A percentile compares a stretch with the other conserved stretches of the same genome.
Conservation (phyloP, 2,888 invertebrate genomes). For the Phaedon cochleariae region DNA sequence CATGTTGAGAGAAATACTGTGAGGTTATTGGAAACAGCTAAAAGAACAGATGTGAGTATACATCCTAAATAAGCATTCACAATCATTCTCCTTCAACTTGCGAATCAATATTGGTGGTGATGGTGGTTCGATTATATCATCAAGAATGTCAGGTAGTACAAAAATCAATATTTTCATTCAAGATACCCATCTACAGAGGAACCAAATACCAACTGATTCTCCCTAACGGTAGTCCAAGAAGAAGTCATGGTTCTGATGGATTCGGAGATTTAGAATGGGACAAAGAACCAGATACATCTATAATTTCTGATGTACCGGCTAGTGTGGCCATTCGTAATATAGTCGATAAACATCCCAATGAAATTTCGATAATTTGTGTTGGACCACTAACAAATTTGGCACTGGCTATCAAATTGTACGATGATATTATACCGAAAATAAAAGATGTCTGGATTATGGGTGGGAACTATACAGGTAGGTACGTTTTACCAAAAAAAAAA, state of each 20-base stretch:
- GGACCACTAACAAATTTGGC: constrained; percentile 86
- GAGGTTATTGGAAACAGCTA: constrained; percentile 69
- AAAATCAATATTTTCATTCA: no score
- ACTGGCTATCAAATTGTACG: constrained; percentile 74
- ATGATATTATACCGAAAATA: constrained; percentile 69
- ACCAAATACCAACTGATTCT: constrained; percentile 64
- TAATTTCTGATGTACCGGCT: constrained; percentile 59
- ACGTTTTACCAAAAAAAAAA: no score
- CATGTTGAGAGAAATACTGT: constrained; percentile 76
- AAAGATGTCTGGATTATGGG: constrained; percentile 81
- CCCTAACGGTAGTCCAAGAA: constrained; percentile 54
- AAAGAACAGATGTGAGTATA: constrained; percentile 69
- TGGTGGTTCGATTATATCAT: no score
- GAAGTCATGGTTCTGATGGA: constrained; percentile 75
- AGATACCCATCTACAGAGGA: constrained; percentile 79
- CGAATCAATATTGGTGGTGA: no score
- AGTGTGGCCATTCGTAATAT: constrained; percentile 69
- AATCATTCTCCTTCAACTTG: no score
- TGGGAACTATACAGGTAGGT: constrained; percentile 76
- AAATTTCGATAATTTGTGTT: constrained; percentile 71
- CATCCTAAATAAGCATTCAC: no score
- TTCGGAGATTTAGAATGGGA: constrained; percentile 71
- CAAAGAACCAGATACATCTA: constrained; percentile 52
- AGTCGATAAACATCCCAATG: constrained; percentile 65
- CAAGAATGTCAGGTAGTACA: no score